These are phyloP conservation scores for Lepidurus couesii DNA, from an alignment of 1,140 invertebrate species.

Conservation along the genomic window DNA sequence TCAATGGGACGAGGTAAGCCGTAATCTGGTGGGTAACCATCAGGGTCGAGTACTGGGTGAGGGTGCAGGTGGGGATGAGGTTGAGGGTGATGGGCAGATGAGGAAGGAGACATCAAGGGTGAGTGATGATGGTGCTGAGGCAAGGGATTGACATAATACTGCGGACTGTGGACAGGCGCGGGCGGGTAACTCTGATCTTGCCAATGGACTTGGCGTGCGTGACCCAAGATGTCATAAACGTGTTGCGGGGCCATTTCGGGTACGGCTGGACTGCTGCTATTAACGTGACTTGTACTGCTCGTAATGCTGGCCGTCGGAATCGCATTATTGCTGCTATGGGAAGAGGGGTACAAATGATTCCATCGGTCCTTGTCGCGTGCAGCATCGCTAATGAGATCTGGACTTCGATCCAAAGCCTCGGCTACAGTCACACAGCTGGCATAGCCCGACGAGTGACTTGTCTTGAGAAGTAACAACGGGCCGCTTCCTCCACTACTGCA, in stretches of 20 bases:
- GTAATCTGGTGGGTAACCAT: conserved; percentile 71
- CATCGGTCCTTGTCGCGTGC: conserved; percentile 49
- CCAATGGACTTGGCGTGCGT: conserved; percentile 30
- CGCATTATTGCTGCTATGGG: conserved; percentile 23
- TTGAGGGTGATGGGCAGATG: background rate
- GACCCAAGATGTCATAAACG: conserved; percentile 14
- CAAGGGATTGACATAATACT: conserved; percentile 23
- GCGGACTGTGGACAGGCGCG: conserved; percentile 10
- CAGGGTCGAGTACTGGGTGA: conserved; percentile 60
- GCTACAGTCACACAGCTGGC: conserved; percentile 18
- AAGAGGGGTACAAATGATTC: conserved; percentile 5
- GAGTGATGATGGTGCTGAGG: conserved; percentile 48
- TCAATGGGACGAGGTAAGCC: conserved; percentile 51
- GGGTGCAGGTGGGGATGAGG: conserved; percentile 62
- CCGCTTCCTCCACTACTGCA: conserved; percentile 39
- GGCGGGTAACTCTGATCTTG: conserved; percentile 33
- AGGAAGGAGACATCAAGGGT: background rate
- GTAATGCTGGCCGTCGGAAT: conserved; percentile 25
- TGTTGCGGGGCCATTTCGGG: conserved; percentile 23
- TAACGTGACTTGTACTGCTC: conserved; percentile 25
- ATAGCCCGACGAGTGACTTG: conserved; percentile 12
- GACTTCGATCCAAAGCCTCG: conserved; percentile 55
- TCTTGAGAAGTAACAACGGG: conserved; percentile 26
- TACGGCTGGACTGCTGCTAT: conserved; percentile 4
- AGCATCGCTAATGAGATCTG: conserved; percentile 67